Percentiles rank a stretch among this genome's conserved stretches.
phyloP scores from a whole-genome alignment of 37 sponge, comb jelly and placozoan species.

The Diacarnus erythraeanus region DNA sequence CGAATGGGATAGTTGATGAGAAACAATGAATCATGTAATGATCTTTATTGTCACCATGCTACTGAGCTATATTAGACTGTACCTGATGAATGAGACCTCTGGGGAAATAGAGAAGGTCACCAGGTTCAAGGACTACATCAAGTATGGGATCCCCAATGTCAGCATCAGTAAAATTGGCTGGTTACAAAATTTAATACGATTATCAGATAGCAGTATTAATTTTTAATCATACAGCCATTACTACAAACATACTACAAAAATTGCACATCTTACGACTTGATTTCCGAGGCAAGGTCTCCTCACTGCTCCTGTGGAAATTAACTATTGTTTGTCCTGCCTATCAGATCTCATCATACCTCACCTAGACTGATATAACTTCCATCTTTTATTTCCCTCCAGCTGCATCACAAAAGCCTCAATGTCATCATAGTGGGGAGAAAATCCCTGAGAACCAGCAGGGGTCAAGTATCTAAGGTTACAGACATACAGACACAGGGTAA shows the following conservation, averaged over 20 bases:
- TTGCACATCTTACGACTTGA: constrained; percentile 56
- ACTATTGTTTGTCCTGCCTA: neutral
- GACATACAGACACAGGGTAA: neutral
- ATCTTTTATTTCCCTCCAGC: constrained; percentile 94
- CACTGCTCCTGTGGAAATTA: neutral
- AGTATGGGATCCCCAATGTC: constrained; percentile 81
- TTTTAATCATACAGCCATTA: no score
- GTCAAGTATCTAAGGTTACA: constrained; percentile 80
- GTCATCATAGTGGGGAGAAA: constrained; percentile 99
- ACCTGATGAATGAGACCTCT: constrained; percentile 95
- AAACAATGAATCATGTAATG: neutral
- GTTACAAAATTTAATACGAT: no score
- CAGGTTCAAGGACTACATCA: constrained; percentile 82
- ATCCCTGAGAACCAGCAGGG: constrained; percentile 93
- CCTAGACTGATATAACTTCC: constrained; percentile 92
- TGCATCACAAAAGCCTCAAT: constrained; percentile 99
- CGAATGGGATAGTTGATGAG: neutral
- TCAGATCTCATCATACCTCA: neutral
- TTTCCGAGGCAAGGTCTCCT: constrained; percentile 50
- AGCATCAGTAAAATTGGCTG: constrained; percentile 79
- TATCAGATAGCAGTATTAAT: no score
- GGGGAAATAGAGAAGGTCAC: constrained; percentile 97
- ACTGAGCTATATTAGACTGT: no score
- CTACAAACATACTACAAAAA: no score
- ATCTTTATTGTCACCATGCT: no score